These are phyloP conservation scores for Heliconius cydno DNA, from an alignment of 2,888 invertebrate genomes.

Conservation along the genomic window DNA sequence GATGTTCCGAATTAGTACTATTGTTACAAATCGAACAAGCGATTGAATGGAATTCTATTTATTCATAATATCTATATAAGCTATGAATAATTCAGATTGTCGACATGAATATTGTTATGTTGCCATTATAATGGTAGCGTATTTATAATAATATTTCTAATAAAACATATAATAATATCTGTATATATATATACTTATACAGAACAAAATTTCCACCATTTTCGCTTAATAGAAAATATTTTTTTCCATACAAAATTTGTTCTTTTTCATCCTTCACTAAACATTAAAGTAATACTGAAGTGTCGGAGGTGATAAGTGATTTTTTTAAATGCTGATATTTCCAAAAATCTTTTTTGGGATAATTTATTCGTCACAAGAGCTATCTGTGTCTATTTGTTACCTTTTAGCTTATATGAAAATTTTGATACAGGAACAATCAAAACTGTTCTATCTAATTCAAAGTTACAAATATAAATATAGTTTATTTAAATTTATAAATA, in stretches of 20 bases:
- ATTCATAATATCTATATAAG: slow-evolving; percentile 24
- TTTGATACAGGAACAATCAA: too few relatives aligned
- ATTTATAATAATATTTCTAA: slow-evolving; percentile 1
- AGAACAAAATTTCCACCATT: not conserved
- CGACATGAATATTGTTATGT: slow-evolving; percentile 12
- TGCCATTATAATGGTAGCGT: not conserved
- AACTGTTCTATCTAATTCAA: too few relatives aligned
- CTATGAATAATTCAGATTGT: slow-evolving; percentile 31
- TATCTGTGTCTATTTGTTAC: too few relatives aligned
- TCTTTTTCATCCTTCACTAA: not conserved
- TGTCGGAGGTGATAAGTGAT: not conserved
- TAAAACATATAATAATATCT: not conserved
- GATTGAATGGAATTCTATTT: slow-evolving; percentile 32
- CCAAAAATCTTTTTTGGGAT: not conserved
- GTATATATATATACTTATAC: not conserved
- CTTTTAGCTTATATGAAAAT: too few relatives aligned
- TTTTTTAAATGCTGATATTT: not conserved
- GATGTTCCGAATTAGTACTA: slow-evolving; percentile 34
- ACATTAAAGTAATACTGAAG: not conserved
- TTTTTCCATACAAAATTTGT: not conserved
- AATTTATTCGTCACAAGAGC: not conserved
- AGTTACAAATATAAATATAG: too few relatives aligned
- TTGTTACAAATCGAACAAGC: slow-evolving; percentile 33
- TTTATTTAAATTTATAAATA: too few relatives aligned
- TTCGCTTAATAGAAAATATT: not conserved